These are phyloP conservation scores for Neoseiulus cucumeris DNA, from an alignment of 1,140 invertebrate genomes.

Conservation along the genomic window DNA sequence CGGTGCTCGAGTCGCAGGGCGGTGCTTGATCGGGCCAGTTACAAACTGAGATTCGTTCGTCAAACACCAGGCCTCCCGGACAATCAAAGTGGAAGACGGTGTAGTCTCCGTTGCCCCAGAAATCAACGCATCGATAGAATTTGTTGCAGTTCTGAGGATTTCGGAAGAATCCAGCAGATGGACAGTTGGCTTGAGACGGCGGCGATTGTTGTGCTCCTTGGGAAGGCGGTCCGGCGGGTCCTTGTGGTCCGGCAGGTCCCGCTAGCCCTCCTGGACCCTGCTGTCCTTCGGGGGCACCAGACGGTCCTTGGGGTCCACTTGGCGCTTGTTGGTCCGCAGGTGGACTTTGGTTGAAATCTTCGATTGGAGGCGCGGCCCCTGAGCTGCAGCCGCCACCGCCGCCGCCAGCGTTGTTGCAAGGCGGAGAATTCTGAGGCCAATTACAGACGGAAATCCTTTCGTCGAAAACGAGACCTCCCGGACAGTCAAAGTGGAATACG, in stretches of 20 bases:
- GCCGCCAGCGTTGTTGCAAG: conserved; percentile 37
- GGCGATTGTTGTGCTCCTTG: conserved; percentile 17
- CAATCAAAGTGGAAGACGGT: conserved; percentile 31
- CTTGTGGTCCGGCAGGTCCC: conserved; percentile 8
- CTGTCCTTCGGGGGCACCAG: not conserved
- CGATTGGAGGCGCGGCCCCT: conserved; percentile 18
- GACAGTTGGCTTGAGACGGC: conserved; percentile 27
- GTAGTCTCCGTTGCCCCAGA: conserved; percentile 31
- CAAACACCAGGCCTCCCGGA: conserved; percentile 26
- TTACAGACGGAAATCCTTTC: conserved; percentile 40
- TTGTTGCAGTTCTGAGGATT: conserved; percentile 38
- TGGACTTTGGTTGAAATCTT: not conserved
- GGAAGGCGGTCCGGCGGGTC: conserved; percentile 16
- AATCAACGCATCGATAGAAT: conserved; percentile 37
- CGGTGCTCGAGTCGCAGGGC: not conserved
- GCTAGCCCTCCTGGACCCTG: not conserved
- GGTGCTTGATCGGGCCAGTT: conserved; percentile 20
- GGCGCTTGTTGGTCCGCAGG: not conserved
- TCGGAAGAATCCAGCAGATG: conserved; percentile 40
- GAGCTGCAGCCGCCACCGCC: conserved; percentile 29
- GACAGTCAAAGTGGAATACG: conserved; percentile 18
- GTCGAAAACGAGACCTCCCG: conserved; percentile 18
- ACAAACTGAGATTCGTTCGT: conserved; percentile 23
- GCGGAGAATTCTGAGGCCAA: conserved; percentile 43
- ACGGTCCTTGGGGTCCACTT: not conserved